These are phyloP conservation scores for Galaxea fascicularis DNA, from an alignment of 92 coral and sea anemone species.

Conservation along the genomic window DNA sequence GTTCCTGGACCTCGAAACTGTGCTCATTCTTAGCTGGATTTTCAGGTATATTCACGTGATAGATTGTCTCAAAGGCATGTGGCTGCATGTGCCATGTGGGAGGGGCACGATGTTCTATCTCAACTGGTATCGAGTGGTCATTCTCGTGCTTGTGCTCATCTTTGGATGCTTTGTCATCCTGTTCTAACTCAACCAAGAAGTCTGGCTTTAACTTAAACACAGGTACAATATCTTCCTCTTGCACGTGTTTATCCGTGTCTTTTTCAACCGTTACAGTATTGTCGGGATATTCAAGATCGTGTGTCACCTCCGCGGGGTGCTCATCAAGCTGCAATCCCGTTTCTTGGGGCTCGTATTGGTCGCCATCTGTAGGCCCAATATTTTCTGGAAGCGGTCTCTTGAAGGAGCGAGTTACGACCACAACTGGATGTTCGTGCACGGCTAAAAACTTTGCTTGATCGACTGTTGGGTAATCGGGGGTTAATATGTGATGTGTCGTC, in stretches of 20 bases:
- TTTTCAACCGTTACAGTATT: background rate
- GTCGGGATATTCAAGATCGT: conserved; percentile 27
- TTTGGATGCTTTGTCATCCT: background rate
- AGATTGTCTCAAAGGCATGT: conserved; percentile 25
- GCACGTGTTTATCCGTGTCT: background rate
- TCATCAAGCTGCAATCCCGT: conserved; percentile 7
- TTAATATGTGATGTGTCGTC: conserved; percentile 8
- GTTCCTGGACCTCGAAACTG: conserved; percentile 7
- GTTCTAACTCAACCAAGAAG: background rate
- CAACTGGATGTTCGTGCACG: conserved; percentile 7
- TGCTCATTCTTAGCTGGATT: background rate
- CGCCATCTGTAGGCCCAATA: background rate
- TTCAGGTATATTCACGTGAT: conserved; percentile 18
- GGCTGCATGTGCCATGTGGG: conserved; percentile 36
- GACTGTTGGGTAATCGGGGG: background rate
- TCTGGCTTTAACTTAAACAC: conserved; percentile 4
- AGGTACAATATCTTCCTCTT: conserved; percentile 17
- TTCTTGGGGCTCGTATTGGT: background rate
- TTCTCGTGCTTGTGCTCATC: background rate
- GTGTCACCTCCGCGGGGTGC: background rate
- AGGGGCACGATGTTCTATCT: background rate
- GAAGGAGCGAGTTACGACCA: conserved; percentile 39
- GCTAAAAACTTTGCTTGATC: background rate
- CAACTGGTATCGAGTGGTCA: background rate
- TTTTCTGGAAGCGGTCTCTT: conserved; percentile 7